phyloP scores from a whole-genome alignment of 2,888 invertebrate species.

The Harpagoxenus sublaevis region DNA sequence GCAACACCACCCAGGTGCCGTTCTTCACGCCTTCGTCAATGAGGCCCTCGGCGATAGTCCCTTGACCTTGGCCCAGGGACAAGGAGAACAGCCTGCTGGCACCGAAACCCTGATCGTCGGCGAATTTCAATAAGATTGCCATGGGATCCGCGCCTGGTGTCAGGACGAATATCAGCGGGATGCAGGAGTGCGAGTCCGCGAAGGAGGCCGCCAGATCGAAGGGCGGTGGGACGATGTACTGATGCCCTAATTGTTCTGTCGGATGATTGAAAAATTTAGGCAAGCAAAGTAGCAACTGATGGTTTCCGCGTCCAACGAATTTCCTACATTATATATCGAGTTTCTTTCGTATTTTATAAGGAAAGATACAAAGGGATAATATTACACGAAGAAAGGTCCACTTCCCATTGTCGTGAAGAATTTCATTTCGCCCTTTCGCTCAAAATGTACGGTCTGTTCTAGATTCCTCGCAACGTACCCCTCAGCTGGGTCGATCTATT shows the following conservation, averaged over 20 bases:
- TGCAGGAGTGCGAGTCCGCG: slow-evolving; percentile 93
- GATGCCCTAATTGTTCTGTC: slow-evolving; percentile 91
- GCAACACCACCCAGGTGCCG: slow-evolving; percentile 97
- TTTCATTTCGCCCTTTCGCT: slow-evolving; percentile 16
- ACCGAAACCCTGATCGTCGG: slow-evolving; percentile 96
- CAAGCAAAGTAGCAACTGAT: background rate
- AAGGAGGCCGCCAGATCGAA: slow-evolving; percentile 95
- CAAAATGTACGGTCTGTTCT: background rate
- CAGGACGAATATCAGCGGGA: slow-evolving; percentile 95
- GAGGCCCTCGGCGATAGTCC: slow-evolving; percentile 94
- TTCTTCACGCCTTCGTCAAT: slow-evolving; percentile 94
- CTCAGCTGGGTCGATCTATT: slow-evolving; percentile 20
- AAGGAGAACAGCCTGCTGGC: slow-evolving; percentile 92
- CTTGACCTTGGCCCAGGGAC: slow-evolving; percentile 97
- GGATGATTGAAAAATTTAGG: slow-evolving; percentile 22
- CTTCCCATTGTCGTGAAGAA: slow-evolving; percentile 10
- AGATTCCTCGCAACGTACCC: background rate
- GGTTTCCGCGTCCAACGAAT: background rate
- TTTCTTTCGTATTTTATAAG: background rate
- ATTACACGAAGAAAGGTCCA: background rate
- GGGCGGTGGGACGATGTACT: slow-evolving; percentile 95
- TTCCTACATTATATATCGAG: background rate
- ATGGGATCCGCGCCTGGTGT: slow-evolving; percentile 98
- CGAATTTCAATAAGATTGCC: slow-evolving; percentile 96
- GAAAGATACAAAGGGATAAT: background rate